These are phyloP conservation scores for Cylas formicarius DNA, from an alignment of 1,140 invertebrate species.

Conservation along the genomic window DNA sequence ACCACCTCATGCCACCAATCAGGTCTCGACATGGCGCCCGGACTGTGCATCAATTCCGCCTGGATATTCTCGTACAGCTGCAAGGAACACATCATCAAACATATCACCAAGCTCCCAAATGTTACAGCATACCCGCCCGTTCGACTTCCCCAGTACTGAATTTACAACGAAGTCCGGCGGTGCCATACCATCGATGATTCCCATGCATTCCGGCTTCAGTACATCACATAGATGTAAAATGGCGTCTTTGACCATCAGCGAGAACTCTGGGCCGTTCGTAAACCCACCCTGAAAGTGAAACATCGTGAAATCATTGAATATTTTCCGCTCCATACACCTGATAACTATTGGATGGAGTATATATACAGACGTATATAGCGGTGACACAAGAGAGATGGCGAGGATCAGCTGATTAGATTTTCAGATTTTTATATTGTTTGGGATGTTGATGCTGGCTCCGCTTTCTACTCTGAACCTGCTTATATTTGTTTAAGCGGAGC, in stretches of 20 bases:
- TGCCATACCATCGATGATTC: constrained; percentile 75
- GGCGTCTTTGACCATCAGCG: constrained; percentile 50
- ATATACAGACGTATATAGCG: too few relatives aligned
- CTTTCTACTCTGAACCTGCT: too few relatives aligned
- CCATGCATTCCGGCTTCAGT: constrained; percentile 69
- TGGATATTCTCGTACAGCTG: constrained; percentile 80
- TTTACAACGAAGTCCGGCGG: constrained; percentile 82
- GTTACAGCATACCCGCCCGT: constrained; percentile 68
- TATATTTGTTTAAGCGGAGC: too few relatives aligned
- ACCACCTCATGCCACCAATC: constrained; percentile 73
- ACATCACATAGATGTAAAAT: constrained; percentile 62
- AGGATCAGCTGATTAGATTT: too few relatives aligned
- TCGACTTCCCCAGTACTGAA: constrained; percentile 74
- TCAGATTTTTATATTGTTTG: too few relatives aligned
- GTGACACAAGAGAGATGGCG: too few relatives aligned
- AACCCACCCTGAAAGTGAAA: constrained; percentile 28
- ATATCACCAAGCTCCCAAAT: neutral
- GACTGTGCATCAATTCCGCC: constrained; percentile 61
- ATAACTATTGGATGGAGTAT: too few relatives aligned
- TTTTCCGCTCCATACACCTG: too few relatives aligned
- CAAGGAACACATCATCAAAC: constrained; percentile 30
- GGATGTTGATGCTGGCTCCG: too few relatives aligned
- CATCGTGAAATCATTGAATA: too few relatives aligned
- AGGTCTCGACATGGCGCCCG: constrained; percentile 64
- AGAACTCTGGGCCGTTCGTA: constrained; percentile 40